Evolutionary conservation across 2,888 invertebrate genomes (phyloP), one percentile per base, ranked within the genome.

Genomic region (Parthenolecanium corni): DNA sequence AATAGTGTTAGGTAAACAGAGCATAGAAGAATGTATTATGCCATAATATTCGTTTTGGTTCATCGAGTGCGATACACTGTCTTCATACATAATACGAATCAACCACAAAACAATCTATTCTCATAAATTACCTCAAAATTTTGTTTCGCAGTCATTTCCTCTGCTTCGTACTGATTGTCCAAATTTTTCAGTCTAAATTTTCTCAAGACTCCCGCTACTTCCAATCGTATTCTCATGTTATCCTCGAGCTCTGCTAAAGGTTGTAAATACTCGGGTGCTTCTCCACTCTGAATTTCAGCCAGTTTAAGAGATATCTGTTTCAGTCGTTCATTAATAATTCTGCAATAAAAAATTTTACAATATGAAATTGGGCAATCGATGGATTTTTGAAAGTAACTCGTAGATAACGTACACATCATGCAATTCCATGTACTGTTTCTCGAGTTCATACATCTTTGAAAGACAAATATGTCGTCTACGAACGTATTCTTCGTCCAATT

Each of bases 401-500:
- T 9, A 54, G 73, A 78, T 73, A 85, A 57, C 56, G 52, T 23
- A 83, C 81, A 92, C 89, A 73, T 95, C 94, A 58, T 90, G 82
- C 0, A 95, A 78, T 24, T 86, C 80, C 11, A 81, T 78, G 74
- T 95, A 96, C 73, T 95, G 93, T 54, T 84, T 81, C 75, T 95
- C 95, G 66, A 95, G 74, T 72, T 93, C 89, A 11, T 84, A 84
- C 73, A 94, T 78, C 72, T 90, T 90, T 70, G 90, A 87, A 68
- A 91, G 79, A 70, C 89, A 88, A 71, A 91, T 89, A 68, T 80
- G 83, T 67, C 90, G 78, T 61, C 90, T 78, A 64, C 83, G 80
- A 71, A 93, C 92, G 69, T 91, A 92, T 75, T 92, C 86, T 72
- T 90, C 92, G 73, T 94, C 93, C 85, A 94, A 85, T 76, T 94